Percentiles rank a stretch among this genome's conserved stretches.
Evolutionary conservation across 2,797 vertebrate species (phyloP).

Genomic region (Macroramphosus scolopax): DNA sequence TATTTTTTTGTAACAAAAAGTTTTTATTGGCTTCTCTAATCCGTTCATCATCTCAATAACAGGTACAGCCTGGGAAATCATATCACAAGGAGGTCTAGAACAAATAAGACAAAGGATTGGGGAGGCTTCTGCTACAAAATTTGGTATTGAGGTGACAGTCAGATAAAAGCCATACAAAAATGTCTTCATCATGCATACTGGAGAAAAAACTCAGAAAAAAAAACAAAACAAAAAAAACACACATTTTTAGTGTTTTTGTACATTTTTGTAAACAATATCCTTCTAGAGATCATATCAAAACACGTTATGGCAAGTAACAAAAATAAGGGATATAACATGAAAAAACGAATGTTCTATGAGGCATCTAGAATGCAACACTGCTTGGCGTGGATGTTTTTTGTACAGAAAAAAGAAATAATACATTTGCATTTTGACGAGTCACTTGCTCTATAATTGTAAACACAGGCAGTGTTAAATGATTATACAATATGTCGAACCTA

Average conservation of each 20-base stretch:
- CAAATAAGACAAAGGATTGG: constrained; percentile 74
- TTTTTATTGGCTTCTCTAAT: constrained; percentile 85
- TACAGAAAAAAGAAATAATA: constrained; percentile 69
- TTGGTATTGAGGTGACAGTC: constrained; percentile 81
- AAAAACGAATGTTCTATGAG: constrained; percentile 75
- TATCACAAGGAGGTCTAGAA: constrained; percentile 75
- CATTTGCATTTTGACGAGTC: constrained; percentile 75
- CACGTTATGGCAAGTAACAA: constrained; percentile 83
- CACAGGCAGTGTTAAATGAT: constrained; percentile 92
- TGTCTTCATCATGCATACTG: constrained; percentile 82
- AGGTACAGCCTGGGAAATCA: constrained; percentile 81
- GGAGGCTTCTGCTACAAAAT: constrained; percentile 81
- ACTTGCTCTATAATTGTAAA: constrained; percentile 82
- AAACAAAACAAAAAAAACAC: constrained; percentile 55
- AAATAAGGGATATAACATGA: constrained; percentile 78
- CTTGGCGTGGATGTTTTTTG: constrained; percentile 77
- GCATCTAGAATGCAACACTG: constrained; percentile 85
- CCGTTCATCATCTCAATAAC: constrained; percentile 84
- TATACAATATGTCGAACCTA: constrained; percentile 91
- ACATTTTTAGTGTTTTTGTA: constrained; percentile 86
- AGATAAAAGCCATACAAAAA: constrained; percentile 80
- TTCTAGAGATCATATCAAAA: constrained; percentile 85
- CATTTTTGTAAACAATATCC: constrained; percentile 86
- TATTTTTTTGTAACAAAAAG: constrained; percentile 73
- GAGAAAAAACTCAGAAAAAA: constrained; percentile 48